Evolutionary conservation across 2,113 vertebrate species (phyloP).

Genomic region (Zingel zingel): DNA sequence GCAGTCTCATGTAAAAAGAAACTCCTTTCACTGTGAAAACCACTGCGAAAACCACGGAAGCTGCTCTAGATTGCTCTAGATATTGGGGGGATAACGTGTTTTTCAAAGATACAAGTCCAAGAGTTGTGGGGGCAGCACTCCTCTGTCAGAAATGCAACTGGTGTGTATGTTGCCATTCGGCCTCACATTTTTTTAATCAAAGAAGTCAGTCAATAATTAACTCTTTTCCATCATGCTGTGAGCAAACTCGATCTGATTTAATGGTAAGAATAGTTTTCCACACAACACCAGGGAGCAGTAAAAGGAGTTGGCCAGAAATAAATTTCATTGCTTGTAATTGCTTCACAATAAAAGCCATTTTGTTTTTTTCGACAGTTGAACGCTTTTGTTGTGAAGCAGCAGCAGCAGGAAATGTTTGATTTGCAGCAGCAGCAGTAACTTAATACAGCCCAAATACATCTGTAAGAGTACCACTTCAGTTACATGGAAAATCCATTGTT

Average conservation of each 20-base stretch:
- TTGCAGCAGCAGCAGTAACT: too few relatives aligned
- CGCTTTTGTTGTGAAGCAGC: too few relatives aligned
- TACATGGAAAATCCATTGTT: too few relatives aligned
- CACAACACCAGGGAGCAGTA: background rate
- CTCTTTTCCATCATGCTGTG: background rate
- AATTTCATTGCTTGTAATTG: background rate
- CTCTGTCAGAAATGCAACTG: background rate
- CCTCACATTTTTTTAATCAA: too few relatives aligned
- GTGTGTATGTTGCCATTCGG: background rate
- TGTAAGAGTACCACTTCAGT: too few relatives aligned
- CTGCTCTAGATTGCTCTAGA: background rate
- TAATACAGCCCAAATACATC: too few relatives aligned
- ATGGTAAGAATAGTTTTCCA: background rate
- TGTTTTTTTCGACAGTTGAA: too few relatives aligned
- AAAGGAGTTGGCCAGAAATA: too few relatives aligned
- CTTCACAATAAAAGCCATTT: background rate
- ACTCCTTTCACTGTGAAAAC: background rate
- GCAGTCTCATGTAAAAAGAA: background rate
- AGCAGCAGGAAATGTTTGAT: too few relatives aligned
- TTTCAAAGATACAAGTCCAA: background rate
- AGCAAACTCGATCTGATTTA: background rate
- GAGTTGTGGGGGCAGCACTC: background rate
- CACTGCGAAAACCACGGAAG: background rate
- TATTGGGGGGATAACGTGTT: too few relatives aligned
- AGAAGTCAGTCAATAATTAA: background rate